Conservation (phyloP, 2,888 invertebrate genomes). For the Lacanobia wlatinum region DNA sequence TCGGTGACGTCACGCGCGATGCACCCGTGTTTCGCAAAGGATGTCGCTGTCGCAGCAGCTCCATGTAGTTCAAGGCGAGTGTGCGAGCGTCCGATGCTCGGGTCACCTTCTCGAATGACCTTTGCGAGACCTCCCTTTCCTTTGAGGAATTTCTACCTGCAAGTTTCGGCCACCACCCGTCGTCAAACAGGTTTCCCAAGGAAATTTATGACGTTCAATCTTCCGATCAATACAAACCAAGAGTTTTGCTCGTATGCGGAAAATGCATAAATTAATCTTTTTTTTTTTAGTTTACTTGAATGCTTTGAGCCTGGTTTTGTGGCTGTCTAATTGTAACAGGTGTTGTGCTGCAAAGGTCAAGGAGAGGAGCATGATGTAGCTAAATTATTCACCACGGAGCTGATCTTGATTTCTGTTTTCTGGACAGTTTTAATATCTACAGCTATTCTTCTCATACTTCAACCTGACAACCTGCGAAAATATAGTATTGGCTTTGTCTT, state of each 20-base stretch:
- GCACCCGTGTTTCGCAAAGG: constrained; percentile 72
- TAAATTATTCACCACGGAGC: constrained; percentile 22
- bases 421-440: neutral
- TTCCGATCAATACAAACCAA: constrained; percentile 3
- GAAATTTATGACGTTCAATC: constrained; percentile 57
- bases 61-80: constrained; percentile 86
- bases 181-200: constrained; percentile 72
- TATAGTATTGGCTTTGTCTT: neutral
- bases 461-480: neutral
- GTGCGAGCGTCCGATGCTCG: constrained; percentile 76
- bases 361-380: constrained; percentile 14
- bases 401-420: constrained; percentile 9
- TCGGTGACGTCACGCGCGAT: constrained; percentile 47
- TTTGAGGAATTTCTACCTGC: constrained; percentile 81
- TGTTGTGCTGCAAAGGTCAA: constrained; percentile 46
- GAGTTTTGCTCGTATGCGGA: constrained; percentile 38
- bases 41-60: constrained; percentile 71
- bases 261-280: constrained; percentile 32
- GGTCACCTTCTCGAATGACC: constrained; percentile 85
- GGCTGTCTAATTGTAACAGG: constrained; percentile 27
- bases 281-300: constrained; percentile 12
- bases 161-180: constrained; percentile 62
- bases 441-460: no score
- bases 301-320: constrained; percentile 20
- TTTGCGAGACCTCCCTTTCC: constrained; percentile 83